phyloP scores from a whole-genome alignment of 23 tunicate species.

The Oikopleura vanhoeffeni region DNA sequence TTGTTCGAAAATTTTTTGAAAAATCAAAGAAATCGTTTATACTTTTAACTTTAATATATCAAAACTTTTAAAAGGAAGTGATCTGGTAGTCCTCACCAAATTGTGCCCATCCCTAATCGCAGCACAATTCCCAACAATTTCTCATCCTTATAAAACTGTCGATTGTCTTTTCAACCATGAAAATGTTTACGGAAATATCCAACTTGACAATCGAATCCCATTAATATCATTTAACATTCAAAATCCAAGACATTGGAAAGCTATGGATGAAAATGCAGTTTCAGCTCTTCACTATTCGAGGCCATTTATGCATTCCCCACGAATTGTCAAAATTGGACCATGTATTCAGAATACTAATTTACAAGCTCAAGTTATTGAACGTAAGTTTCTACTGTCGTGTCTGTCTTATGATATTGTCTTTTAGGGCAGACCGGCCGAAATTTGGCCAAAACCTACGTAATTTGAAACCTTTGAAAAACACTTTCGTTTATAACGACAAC shows the following conservation, averaged over 20 bases:
- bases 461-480: too few relatives aligned
- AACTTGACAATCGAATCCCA: conserved; percentile 17
- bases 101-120: too few relatives aligned
- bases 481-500: too few relatives aligned
- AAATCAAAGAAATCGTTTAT: too few relatives aligned
- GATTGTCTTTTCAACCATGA: conserved; percentile 70
- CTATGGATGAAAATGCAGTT: neutral
- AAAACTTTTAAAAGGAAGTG: too few relatives aligned
- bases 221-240: neutral
- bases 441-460: too few relatives aligned
- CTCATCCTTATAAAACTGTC: neutral
- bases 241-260: neutral
- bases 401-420: too few relatives aligned
- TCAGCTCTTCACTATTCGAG: neutral
- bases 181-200: conserved; percentile 57
- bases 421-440: too few relatives aligned
- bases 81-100: too few relatives aligned
- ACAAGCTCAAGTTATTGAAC: neutral
- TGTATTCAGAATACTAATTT: neutral
- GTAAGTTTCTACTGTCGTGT: too few relatives aligned
- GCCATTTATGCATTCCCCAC: neutral
- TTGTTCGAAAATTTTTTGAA: too few relatives aligned
- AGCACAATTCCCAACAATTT: neutral
- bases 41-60: too few relatives aligned
- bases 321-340: neutral